phyloP scores from a whole-genome alignment of 1,140 invertebrate species.

The Pseudoatta argentina region DNA sequence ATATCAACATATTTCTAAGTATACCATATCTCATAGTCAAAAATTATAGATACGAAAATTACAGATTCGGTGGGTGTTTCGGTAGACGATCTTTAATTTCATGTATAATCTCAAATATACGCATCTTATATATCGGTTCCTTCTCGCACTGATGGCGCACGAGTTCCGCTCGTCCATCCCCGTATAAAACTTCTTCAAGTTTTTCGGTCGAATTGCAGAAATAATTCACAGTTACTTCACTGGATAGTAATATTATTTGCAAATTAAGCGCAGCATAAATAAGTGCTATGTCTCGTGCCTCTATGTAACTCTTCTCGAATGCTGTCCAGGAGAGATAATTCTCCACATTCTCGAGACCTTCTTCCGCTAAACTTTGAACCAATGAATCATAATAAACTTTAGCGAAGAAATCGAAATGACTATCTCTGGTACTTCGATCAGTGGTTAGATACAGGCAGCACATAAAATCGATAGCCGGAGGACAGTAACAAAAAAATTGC shows the following conservation, averaged over 20 bases:
- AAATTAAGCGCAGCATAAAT: slow-evolving; percentile 47
- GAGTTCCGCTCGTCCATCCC: slow-evolving; percentile 38
- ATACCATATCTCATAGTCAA: background rate
- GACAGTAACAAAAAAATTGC: slow-evolving; percentile 86
- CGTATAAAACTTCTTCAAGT: slow-evolving; percentile 54
- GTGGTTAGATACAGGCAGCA: slow-evolving; percentile 63
- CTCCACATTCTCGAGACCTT: slow-evolving; percentile 52
- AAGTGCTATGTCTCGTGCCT: background rate
- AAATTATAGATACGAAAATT: background rate
- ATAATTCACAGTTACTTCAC: slow-evolving; percentile 19
- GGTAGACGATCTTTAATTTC: slow-evolving; percentile 66
- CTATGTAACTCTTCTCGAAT: slow-evolving; percentile 61
- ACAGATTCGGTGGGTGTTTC: slow-evolving; percentile 28
- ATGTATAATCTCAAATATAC: slow-evolving; percentile 55
- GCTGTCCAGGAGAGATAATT: slow-evolving; percentile 44
- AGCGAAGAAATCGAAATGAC: slow-evolving; percentile 39
- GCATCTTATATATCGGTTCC: slow-evolving; percentile 35
- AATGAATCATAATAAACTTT: slow-evolving; percentile 65
- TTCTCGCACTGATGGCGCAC: slow-evolving; percentile 30
- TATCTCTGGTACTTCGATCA: slow-evolving; percentile 38
- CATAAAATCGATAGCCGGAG: slow-evolving; percentile 87
- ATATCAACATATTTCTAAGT: slow-evolving; percentile 10
- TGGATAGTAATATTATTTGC: slow-evolving; percentile 67
- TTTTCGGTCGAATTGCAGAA: slow-evolving; percentile 40
- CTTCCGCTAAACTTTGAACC: slow-evolving; percentile 18